Conservation (phyloP, 2,888 invertebrate species). For the Opisthograptis luteolata region DNA sequence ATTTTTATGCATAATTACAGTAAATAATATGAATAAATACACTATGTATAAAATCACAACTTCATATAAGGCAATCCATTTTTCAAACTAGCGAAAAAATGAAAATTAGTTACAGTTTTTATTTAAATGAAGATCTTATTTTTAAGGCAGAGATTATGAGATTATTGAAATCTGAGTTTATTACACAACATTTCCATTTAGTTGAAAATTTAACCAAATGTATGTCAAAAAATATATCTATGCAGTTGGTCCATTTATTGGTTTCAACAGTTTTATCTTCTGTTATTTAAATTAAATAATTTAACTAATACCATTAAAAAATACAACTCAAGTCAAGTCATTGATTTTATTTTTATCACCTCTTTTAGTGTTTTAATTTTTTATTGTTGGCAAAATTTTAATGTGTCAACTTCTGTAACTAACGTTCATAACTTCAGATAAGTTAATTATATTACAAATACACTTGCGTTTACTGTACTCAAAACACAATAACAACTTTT, state of each 20-base stretch:
- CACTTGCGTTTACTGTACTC: slow-evolving; percentile 8
- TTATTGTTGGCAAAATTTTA: too few relatives aligned
- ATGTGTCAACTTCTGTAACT: background rate
- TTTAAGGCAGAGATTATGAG: too few relatives aligned
- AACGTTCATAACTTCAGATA: background rate
- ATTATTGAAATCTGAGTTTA: too few relatives aligned
- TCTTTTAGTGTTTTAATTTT: too few relatives aligned
- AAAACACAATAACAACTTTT: slow-evolving; percentile 34
- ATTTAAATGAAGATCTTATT: slow-evolving; percentile 3
- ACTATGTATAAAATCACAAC: slow-evolving; percentile 65
- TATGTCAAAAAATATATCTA: too few relatives aligned
- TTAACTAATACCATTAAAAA: too few relatives aligned
- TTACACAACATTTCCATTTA: background rate
- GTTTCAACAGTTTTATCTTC: too few relatives aligned
- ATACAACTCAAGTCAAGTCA: too few relatives aligned
- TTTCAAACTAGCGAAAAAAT: background rate
- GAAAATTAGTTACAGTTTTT: slow-evolving; percentile 16
- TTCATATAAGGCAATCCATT: slow-evolving; percentile 59
- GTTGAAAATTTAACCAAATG: too few relatives aligned
- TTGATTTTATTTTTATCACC: too few relatives aligned
- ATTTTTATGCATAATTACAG: slow-evolving; percentile 31
- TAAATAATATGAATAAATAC: slow-evolving; percentile 64
- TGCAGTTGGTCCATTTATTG: too few relatives aligned
- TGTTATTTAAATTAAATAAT: too few relatives aligned
- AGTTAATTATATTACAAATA: background rate